Evolutionary conservation across 2,113 vertebrate species (phyloP).

Genomic region (Spilogale gracilis): DNA sequence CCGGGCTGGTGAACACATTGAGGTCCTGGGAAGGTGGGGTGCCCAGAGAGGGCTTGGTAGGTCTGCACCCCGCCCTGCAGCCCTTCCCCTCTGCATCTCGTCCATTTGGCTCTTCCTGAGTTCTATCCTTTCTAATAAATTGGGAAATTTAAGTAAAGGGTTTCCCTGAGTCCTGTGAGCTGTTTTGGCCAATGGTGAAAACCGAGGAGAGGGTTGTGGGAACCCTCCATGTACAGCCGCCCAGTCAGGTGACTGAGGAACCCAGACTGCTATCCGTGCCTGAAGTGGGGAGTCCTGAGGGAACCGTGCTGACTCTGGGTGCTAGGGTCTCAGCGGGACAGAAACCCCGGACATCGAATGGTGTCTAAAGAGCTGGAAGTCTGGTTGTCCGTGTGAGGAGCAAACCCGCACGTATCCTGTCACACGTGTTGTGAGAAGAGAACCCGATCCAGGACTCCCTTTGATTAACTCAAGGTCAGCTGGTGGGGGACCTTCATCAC

Average conservation of each 20-base stretch:
- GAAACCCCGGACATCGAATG: neutral
- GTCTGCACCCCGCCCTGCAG: neutral
- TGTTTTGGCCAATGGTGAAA: neutral
- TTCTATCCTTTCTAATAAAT: neutral
- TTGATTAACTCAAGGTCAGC: neutral
- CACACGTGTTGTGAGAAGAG: neutral
- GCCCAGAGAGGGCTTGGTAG: neutral
- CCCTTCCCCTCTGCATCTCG: neutral
- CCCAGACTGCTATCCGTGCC: neutral
- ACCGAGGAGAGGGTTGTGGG: neutral
- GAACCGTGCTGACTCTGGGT: neutral
- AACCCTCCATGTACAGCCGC: neutral
- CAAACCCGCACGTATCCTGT: neutral
- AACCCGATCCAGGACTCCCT: neutral
- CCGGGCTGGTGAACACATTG: neutral
- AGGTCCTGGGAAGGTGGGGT: neutral
- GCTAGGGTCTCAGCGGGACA: neutral
- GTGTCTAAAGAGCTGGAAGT: neutral
- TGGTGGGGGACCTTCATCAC: neutral
- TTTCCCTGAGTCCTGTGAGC: neutral
- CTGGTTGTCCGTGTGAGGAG: neutral
- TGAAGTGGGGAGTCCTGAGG: neutral
- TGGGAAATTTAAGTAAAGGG: neutral
- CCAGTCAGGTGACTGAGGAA: neutral
- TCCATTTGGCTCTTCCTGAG: neutral